A percentile compares a stretch with the other conserved stretches of the same genome.
Evolutionary conservation across 2,888 invertebrate species (phyloP).

Genomic region (Plagodis dolabraria): DNA sequence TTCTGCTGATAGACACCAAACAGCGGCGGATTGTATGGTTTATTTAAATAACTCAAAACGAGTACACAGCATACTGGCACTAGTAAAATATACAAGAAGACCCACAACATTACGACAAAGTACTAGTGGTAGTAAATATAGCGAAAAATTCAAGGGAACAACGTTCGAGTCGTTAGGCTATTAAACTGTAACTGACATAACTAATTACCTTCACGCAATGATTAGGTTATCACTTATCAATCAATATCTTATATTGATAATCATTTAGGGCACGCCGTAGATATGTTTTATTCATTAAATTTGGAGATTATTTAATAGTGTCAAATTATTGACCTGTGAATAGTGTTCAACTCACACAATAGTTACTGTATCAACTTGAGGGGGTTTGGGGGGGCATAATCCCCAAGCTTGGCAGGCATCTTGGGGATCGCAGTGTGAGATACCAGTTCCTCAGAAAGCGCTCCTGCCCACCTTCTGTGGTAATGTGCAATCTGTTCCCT

Average conservation of each 20-base stretch:
- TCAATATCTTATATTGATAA: background rate
- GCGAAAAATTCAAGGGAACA: no score
- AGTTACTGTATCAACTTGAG: no score
- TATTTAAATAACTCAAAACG: constrained; percentile 64
- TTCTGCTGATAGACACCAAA: constrained; percentile 81
- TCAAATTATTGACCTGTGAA: no score
- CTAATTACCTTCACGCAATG: background rate
- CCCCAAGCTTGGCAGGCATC: no score
- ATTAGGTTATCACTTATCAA: background rate
- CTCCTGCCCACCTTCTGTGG: no score
- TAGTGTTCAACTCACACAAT: no score
- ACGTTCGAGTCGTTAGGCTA: background rate
- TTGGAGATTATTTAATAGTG: no score
- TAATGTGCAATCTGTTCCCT: no score
- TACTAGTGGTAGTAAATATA: no score
- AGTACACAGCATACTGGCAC: constrained; percentile 40
- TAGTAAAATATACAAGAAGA: constrained; percentile 8
- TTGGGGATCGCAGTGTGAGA: no score
- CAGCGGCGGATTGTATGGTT: constrained; percentile 62
- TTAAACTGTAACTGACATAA: background rate
- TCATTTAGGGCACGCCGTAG: background rate
- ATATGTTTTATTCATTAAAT: background rate
- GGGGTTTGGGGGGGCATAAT: no score
- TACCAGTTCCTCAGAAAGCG: no score
- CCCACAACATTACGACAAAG: constrained; percentile 6